Evolutionary conservation across 2,113 vertebrate genomes (phyloP).

Genomic region (Nannospalax galili): DNA sequence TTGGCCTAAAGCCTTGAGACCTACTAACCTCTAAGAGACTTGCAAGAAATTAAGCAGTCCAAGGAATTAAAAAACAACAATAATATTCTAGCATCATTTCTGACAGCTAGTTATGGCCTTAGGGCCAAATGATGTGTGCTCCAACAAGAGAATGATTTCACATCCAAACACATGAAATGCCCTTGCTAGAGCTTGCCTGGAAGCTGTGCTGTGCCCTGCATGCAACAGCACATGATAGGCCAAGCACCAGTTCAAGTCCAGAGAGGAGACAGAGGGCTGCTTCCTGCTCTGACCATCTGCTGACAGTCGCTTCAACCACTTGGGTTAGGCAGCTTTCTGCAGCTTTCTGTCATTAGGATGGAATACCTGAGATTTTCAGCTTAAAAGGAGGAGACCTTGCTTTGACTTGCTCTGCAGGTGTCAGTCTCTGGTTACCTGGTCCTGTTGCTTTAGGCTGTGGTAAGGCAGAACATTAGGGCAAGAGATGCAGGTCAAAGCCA

Average conservation of each 20-base stretch:
- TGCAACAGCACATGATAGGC: not conserved
- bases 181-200: not conserved
- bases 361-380: not conserved
- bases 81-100: not conserved
- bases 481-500: too few species aligned
- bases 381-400: not conserved
- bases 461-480: too few species aligned
- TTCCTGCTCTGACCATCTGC: not conserved
- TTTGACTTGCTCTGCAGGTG: not conserved
- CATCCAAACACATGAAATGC: not conserved
- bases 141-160: slow-evolving; percentile 35
- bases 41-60: slow-evolving; percentile 1
- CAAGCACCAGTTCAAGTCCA: not conserved
- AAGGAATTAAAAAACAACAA: slow-evolving; percentile 7
- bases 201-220: not conserved
- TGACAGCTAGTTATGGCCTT: not conserved
- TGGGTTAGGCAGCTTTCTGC: too few species aligned
- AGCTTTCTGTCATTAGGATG: not conserved
- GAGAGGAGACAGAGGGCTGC: not conserved
- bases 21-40: slow-evolving; percentile 55
- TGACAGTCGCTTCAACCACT: not conserved
- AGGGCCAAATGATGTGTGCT: not conserved
- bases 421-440: not conserved
- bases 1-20: not conserved
- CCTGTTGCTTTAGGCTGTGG: too few species aligned